Percentiles rank a stretch among this genome's conserved stretches.
These are phyloP conservation scores for Eubasilissa splendida DNA, from an alignment of 2,888 invertebrate genomes.

Conservation along the genomic window DNA sequence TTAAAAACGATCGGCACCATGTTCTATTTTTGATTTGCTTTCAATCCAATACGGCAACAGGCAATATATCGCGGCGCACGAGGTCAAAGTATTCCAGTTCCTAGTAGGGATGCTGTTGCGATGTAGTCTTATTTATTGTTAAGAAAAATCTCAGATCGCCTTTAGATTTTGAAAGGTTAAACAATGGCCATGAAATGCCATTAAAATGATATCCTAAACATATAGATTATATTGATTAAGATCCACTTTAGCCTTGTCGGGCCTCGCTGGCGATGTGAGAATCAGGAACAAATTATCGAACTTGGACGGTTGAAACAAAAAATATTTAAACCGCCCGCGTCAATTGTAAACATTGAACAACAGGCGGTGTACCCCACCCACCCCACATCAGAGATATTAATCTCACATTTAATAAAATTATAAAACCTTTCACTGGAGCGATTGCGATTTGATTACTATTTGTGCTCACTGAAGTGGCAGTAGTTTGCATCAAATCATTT, in stretches of 20 bases:
- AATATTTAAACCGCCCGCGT: no score
- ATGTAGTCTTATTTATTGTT: not conserved
- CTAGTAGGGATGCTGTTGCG: not conserved
- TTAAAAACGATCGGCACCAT: no score
- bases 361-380: no score
- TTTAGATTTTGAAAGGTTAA: slow-evolving; percentile 18
- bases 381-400: no score
- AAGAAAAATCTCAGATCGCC: not conserved
- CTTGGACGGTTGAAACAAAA: not conserved
- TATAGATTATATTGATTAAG: not conserved
- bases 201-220: slow-evolving; percentile 8
- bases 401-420: no score
- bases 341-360: no score
- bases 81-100: not conserved
- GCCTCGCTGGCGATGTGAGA: not conserved
- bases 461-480: no score
- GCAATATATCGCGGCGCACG: not conserved
- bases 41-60: not conserved
- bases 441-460: no score
- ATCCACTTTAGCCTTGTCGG: slow-evolving; percentile 17
- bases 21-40: not conserved
- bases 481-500: no score
- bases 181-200: slow-evolving; percentile 10
- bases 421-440: no score
- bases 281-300: slow-evolving; percentile 6